Evolutionary conservation across 92 coral and sea anemone genomes (phyloP).

Genomic region (Palythoa caribaeorum): DNA sequence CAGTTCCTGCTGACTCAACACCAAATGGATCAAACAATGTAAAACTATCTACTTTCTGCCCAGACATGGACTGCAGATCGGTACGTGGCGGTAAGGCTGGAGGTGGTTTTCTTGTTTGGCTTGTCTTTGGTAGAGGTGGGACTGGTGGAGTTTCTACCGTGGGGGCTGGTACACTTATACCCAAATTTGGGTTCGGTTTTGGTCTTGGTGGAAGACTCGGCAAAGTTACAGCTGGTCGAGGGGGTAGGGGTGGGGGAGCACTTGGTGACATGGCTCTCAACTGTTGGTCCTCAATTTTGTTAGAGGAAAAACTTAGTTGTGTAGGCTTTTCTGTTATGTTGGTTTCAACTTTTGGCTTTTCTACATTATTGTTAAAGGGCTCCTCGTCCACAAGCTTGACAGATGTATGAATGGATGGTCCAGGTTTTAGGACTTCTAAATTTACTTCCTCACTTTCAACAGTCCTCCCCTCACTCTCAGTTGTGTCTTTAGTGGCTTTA

Average conservation of each 20-base stretch:
- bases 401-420: background rate
- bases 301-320: slow-evolving; percentile 44
- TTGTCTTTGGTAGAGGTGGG: slow-evolving; percentile 55
- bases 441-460: slow-evolving; percentile 11
- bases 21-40: slow-evolving; percentile 27
- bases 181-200: slow-evolving; percentile 45
- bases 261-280: slow-evolving; percentile 73
- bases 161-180: slow-evolving; percentile 45
- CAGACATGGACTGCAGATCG: slow-evolving; percentile 74
- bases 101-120: slow-evolving; percentile 71
- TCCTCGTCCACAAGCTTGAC: slow-evolving; percentile 1
- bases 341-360: background rate
- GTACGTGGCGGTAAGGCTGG: slow-evolving; percentile 95
- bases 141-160: slow-evolving; percentile 42
- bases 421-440: background rate
- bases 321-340: slow-evolving; percentile 36
- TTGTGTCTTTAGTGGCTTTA: background rate
- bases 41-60: slow-evolving; percentile 5
- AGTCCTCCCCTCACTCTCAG: background rate
- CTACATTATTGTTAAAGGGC: background rate
- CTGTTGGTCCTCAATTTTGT: slow-evolving; percentile 38
- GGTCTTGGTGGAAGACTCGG: slow-evolving; percentile 99
- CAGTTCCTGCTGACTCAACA: slow-evolving; percentile 20
- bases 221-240: slow-evolving; percentile 78
- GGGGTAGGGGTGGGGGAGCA: slow-evolving; percentile 97